A percentile compares a stretch with the other conserved stretches of the same genome.
Evolutionary conservation across 2,113 vertebrate species (phyloP).

Genomic region (Xiphorhynchus elegans): DNA sequence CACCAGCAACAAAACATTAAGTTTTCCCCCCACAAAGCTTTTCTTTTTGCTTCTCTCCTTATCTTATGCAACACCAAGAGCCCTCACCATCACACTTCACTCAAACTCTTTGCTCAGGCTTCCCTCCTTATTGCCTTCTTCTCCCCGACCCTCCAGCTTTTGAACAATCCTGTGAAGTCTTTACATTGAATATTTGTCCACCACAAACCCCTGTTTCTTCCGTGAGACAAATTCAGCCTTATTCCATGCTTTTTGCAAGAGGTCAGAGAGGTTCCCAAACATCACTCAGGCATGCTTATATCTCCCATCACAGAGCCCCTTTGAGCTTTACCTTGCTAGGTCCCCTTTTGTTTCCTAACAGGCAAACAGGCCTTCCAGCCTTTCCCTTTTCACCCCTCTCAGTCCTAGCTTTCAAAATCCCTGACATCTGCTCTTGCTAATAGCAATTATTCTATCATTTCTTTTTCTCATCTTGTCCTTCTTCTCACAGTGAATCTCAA

Average conservation of each 20-base stretch:
- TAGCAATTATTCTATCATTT: background rate
- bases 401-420: constrained; percentile 5
- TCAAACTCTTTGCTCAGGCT: background rate
- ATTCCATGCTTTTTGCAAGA: background rate
- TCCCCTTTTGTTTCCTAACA: background rate
- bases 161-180: background rate
- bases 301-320: background rate
- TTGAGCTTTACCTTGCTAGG: background rate
- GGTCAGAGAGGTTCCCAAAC: constrained; percentile 2
- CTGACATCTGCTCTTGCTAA: background rate
- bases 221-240: background rate
- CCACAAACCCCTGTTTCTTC: background rate
- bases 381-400: background rate
- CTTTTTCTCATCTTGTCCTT: background rate
- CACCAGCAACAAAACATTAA: background rate
- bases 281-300: background rate
- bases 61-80: background rate
- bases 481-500: background rate
- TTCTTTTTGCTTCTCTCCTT: background rate
- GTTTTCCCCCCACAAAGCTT: background rate
- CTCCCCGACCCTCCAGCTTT: background rate
- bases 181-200: background rate
- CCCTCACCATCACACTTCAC: background rate
- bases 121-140: background rate
- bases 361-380: background rate